These are phyloP conservation scores for Drosophila ficusphila DNA, from an alignment of 1,140 invertebrate species.

Conservation along the genomic window DNA sequence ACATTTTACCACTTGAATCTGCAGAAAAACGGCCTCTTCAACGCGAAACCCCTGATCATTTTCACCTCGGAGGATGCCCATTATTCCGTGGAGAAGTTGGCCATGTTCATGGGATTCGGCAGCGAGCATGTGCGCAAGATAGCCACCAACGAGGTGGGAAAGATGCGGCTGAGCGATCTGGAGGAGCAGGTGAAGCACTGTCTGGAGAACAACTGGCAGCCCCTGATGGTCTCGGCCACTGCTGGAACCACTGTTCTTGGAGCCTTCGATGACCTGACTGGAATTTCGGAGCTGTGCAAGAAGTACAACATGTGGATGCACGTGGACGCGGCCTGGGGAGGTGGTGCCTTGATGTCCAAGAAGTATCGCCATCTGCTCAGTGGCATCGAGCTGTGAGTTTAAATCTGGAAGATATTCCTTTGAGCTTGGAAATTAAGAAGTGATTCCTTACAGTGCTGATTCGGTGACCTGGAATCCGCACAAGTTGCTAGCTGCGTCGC, in stretches of 20 bases:
- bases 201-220: conserved; percentile 88
- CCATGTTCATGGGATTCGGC: conserved; percentile 92
- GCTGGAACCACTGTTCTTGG: conserved; percentile 92
- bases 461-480: conserved; percentile 99
- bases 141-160: conserved; percentile 89
- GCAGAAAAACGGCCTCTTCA: conserved; percentile 89
- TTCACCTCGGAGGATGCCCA: conserved; percentile 96
- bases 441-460: conserved; percentile 89
- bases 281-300: conserved; percentile 92
- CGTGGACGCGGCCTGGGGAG: conserved; percentile 97
- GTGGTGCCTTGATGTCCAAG: conserved; percentile 93
- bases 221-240: conserved; percentile 96
- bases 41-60: conserved; percentile 88
- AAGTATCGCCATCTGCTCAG: conserved; percentile 91
- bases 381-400: conserved; percentile 89
- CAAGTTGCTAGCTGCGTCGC: conserved; percentile 97
- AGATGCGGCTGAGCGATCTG: conserved; percentile 91
- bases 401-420: too few relatives aligned
- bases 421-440: background rate
- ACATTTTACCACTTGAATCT: background rate
- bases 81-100: conserved; percentile 96
- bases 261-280: conserved; percentile 94
- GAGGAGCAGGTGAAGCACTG: conserved; percentile 88
- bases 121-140: conserved; percentile 91
- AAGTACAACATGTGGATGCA: conserved; percentile 96